Percentiles rank a stretch among this genome's conserved stretches.
Evolutionary conservation across 2,113 vertebrate genomes (phyloP).

Genomic region (Callochromis pleurospilus): DNA sequence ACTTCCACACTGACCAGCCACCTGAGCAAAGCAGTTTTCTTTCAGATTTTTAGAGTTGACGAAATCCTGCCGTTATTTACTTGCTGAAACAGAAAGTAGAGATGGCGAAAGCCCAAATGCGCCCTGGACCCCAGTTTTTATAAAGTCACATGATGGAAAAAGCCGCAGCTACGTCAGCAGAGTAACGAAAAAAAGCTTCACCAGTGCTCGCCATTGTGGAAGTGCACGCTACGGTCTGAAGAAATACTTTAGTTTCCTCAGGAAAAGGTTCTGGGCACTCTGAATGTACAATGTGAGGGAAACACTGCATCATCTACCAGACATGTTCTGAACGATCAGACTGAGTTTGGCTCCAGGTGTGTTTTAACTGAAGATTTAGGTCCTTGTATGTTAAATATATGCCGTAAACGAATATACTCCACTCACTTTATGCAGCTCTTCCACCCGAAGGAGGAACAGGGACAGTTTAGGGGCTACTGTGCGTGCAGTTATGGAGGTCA

Average conservation of each 20-base stretch:
- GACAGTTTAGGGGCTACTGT: not conserved
- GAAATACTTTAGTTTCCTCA: not conserved
- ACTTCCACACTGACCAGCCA: not conserved
- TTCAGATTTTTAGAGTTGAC: not conserved
- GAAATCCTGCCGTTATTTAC: not conserved
- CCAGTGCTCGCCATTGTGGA: not conserved
- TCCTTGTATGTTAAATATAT: not conserved
- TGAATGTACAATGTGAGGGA: not conserved
- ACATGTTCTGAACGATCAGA: rapidly evolving
- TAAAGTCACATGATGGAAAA: not conserved
- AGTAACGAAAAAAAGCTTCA: not conserved
- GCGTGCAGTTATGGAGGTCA: not conserved
- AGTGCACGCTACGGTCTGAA: rapidly evolving
- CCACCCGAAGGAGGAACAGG: not conserved
- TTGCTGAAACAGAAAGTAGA: not conserved
- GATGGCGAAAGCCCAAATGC: rapidly evolving
- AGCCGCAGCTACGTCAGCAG: not conserved
- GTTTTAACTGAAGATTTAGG: not conserved
- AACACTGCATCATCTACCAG: not conserved
- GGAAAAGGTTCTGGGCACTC: not conserved
- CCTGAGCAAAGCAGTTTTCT: not conserved
- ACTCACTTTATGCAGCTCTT: not conserved
- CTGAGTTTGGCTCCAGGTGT: not conserved
- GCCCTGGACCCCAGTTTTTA: not conserved
- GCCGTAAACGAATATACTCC: not conserved